These are phyloP conservation scores for Drosophila simulans DNA, from an alignment of 1,140 invertebrate genomes.

Conservation along the genomic window DNA sequence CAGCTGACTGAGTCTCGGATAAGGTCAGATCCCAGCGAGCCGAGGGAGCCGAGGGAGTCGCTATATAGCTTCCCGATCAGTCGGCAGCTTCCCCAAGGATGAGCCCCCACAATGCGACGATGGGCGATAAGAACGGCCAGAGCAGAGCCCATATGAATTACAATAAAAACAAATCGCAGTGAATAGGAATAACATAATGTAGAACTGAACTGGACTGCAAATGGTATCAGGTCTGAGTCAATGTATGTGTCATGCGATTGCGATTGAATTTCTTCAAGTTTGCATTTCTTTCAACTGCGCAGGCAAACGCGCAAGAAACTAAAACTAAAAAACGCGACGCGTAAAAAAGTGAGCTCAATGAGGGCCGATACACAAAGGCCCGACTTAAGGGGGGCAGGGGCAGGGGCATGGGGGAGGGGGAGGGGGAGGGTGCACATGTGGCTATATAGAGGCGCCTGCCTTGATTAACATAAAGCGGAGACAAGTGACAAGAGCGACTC, in stretches of 20 bases:
- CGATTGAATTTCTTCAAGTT: constrained; percentile 72
- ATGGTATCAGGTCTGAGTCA: constrained; percentile 27
- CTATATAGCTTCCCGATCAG: constrained; percentile 22
- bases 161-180: constrained; percentile 18
- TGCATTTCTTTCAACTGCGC: constrained; percentile 76
- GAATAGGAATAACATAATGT: constrained; percentile 20
- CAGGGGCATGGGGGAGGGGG: too few species aligned
- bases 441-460: constrained; percentile 31
- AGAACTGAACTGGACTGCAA: constrained; percentile 7
- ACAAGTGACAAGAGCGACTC: constrained; percentile 41
- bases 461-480: constrained; percentile 70
- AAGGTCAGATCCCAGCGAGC: constrained; percentile 41
- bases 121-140: constrained; percentile 16
- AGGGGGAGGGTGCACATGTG: not conserved
- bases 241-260: constrained; percentile 57
- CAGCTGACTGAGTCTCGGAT: constrained; percentile 47
- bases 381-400: constrained; percentile 25
- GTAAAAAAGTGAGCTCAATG: constrained; percentile 24
- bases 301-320: constrained; percentile 45
- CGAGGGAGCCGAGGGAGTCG: not conserved
- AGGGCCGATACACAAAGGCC: constrained; percentile 61
- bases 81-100: constrained; percentile 21
- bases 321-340: constrained; percentile 30
- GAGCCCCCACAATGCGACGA: constrained; percentile 30
- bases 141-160: constrained; percentile 12